Conservation (phyloP, 53 echinoderm and acorn worm species). For the Echinarachnius parma region DNA sequence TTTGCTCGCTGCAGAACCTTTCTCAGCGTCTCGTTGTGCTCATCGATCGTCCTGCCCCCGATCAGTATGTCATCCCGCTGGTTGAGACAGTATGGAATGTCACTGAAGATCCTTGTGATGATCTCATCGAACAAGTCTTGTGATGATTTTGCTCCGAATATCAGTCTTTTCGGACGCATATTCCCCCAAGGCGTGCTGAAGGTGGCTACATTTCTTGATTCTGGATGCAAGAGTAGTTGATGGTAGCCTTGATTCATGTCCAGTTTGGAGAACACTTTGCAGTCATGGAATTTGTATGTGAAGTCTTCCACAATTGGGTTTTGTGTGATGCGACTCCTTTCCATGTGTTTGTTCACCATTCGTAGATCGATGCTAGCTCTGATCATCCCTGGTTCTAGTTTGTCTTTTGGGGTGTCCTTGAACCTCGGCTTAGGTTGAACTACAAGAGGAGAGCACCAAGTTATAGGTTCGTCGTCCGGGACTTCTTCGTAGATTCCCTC, state of each 20-base stretch:
- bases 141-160: constrained; percentile 60
- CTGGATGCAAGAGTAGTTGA: constrained; percentile 32
- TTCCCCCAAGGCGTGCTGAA: constrained; percentile 67
- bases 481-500: constrained; percentile 29
- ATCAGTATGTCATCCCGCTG: constrained; percentile 60
- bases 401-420: neutral
- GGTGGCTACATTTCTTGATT: constrained; percentile 42
- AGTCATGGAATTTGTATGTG: constrained; percentile 35
- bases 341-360: constrained; percentile 49
- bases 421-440: constrained; percentile 19
- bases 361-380: constrained; percentile 57
- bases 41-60: constrained; percentile 48
- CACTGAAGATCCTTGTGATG: constrained; percentile 49
- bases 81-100: constrained; percentile 53
- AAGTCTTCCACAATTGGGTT: constrained; percentile 57
- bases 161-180: constrained; percentile 45
- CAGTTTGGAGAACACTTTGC: constrained; percentile 24
- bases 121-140: constrained; percentile 46
- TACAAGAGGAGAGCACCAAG: constrained; percentile 11
- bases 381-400: constrained; percentile 30
- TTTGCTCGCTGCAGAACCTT: constrained; percentile 31
- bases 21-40: constrained; percentile 48
- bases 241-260: constrained; percentile 42
- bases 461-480: constrained; percentile 30
- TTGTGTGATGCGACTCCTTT: constrained; percentile 41